Evolutionary conservation across 1,140 invertebrate genomes (phyloP).

Genomic region (Hycleus cichorii): DNA sequence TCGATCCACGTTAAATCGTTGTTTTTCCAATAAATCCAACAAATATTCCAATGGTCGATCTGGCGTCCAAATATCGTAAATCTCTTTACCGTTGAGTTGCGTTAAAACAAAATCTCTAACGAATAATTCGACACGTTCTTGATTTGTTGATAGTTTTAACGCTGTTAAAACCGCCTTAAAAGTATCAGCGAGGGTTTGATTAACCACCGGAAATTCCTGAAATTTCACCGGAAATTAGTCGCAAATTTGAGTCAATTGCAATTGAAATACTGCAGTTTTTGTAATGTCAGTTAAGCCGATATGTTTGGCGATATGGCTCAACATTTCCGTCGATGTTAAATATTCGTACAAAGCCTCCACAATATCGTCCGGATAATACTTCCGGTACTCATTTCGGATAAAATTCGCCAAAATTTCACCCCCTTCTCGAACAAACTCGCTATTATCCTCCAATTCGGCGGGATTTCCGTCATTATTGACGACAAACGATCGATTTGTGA

Average conservation of each 20-base stretch:
- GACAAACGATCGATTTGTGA: conserved; percentile 69
- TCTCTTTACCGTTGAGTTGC: conserved; percentile 49
- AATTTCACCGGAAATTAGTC: conserved; percentile 16
- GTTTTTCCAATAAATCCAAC: conserved; percentile 47
- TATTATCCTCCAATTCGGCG: conserved; percentile 52
- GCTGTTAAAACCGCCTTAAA: conserved; percentile 54
- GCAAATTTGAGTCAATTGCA: no score
- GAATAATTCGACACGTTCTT: no score
- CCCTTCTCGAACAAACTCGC: conserved; percentile 59
- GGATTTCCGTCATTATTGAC: conserved; percentile 25
- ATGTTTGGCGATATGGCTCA: conserved; percentile 61
- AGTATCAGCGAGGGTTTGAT: conserved; percentile 60
- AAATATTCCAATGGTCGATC: conserved; percentile 67
- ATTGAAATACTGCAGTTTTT: conserved; percentile 56
- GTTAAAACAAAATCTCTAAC: no score
- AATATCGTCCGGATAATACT: conserved; percentile 64
- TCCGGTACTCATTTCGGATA: conserved; percentile 51
- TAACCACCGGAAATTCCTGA: conserved; percentile 69
- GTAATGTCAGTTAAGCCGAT: conserved; percentile 80
- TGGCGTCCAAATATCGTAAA: conserved; percentile 76
- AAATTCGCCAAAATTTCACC: conserved; percentile 50
- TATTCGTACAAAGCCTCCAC: conserved; percentile 55
- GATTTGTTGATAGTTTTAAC: not conserved
- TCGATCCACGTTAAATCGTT: conserved; percentile 41
- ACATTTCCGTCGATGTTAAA: conserved; percentile 55